Conservation (phyloP, 2,113 vertebrate genomes). For the Lethenteron camtschaticum region DNA sequence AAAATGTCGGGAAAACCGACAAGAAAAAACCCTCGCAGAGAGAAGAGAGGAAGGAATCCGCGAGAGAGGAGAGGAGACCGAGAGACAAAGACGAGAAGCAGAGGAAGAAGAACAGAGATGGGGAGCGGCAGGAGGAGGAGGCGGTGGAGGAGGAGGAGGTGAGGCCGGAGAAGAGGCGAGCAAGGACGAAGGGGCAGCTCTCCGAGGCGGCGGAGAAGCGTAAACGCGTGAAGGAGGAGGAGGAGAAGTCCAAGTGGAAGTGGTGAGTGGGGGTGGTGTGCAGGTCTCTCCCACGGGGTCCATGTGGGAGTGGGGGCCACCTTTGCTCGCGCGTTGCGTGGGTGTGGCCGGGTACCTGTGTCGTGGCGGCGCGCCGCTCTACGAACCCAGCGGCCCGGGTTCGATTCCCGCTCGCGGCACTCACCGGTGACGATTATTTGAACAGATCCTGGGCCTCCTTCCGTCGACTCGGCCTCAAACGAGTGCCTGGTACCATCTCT, state of each 20-base stretch:
- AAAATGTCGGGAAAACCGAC: too few relatives aligned
- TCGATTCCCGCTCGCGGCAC: not conserved
- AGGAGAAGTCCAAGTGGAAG: slow-evolving; percentile 3
- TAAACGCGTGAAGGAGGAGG: not conserved
- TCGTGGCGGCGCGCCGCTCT: not conserved
- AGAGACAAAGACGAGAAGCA: too few relatives aligned
- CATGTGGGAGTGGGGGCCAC: not conserved
- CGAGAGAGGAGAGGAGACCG: too few relatives aligned
- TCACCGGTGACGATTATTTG: not conserved
- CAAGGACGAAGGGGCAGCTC: not conserved
- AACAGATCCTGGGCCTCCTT: not conserved
- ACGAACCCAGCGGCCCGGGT: not conserved
- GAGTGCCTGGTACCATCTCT: too few relatives aligned
- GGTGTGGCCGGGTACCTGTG: not conserved
- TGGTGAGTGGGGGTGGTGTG: not conserved
- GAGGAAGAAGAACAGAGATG: too few relatives aligned
- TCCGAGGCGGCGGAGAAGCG: slow-evolving; percentile 1
- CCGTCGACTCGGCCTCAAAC: too few relatives aligned
- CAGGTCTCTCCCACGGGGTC: not conserved
- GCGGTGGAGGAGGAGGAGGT: not conserved
- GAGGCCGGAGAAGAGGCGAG: not conserved
- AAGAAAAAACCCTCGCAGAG: too few relatives aligned
- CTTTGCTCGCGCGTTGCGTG: not conserved
- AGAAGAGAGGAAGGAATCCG: too few relatives aligned
- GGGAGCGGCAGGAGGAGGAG: not conserved